These are phyloP conservation scores for Psittacula derbiana DNA, from an alignment of 2,797 vertebrate genomes.

Conservation along the genomic window DNA sequence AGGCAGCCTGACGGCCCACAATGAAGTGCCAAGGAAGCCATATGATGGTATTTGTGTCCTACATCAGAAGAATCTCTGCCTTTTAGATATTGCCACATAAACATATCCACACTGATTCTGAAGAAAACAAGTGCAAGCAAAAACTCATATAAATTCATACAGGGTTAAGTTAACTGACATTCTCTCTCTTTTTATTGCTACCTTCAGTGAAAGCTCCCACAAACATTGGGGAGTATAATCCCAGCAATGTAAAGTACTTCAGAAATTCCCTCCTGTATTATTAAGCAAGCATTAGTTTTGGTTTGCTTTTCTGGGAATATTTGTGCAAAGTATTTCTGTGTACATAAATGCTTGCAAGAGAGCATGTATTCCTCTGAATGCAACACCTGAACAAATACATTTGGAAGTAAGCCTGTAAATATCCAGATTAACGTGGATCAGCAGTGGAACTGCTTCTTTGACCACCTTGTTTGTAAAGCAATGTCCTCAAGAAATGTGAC, in stretches of 20 bases:
- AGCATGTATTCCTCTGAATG: not conserved
- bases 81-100: not conserved
- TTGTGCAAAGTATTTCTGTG: not conserved
- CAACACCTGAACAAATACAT: not conserved
- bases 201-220: not conserved
- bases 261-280: not conserved
- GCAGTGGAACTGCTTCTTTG: not conserved
- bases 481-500: not conserved
- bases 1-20: not conserved
- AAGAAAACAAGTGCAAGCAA: not conserved
- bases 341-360: not conserved
- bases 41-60: not conserved
- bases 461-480: not conserved
- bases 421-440: not conserved
- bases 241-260: not conserved
- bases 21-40: not conserved
- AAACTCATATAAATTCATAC: not conserved
- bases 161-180: not conserved
- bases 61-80: not conserved
- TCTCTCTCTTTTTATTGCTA: not conserved
- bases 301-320: not conserved
- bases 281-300: not conserved
- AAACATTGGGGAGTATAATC: not conserved
- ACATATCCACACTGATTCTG: accelerated
- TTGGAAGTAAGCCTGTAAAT: not conserved